Conservation (phyloP, 2,113 vertebrate species). For the Zosterops hypoxanthus region DNA sequence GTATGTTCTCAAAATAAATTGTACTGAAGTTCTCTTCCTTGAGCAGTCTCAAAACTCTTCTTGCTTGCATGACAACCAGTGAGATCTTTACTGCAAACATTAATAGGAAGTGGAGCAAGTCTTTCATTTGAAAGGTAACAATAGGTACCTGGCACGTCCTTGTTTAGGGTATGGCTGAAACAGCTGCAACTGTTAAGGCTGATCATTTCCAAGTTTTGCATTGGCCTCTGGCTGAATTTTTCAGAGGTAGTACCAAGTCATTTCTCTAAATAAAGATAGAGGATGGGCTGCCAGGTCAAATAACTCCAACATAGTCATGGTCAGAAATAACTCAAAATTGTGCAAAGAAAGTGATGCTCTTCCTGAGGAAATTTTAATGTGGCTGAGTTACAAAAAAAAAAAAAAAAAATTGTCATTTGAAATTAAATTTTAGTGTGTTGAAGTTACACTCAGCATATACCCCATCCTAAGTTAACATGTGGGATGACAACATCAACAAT, state of each 20-base stretch:
- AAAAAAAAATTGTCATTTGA: neutral
- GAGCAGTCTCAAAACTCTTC: neutral
- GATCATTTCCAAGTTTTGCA: neutral
- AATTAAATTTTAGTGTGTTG: neutral
- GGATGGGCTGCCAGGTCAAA: neutral
- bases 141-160: neutral
- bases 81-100: neutral
- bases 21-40: neutral
- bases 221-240: neutral
- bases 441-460: neutral
- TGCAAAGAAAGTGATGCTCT: neutral
- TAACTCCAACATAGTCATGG: neutral
- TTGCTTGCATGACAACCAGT: neutral
- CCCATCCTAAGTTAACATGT: neutral
- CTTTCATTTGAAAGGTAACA: neutral
- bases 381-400: neutral
- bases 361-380: neutral
- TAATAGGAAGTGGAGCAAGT: neutral
- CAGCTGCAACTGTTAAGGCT: neutral
- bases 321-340: neutral
- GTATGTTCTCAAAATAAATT: neutral
- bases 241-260: neutral
- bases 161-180: neutral
- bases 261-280: neutral
- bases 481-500: neutral